Conservation (phyloP, 1,140 invertebrate genomes). For the Achroia grisella region DNA sequence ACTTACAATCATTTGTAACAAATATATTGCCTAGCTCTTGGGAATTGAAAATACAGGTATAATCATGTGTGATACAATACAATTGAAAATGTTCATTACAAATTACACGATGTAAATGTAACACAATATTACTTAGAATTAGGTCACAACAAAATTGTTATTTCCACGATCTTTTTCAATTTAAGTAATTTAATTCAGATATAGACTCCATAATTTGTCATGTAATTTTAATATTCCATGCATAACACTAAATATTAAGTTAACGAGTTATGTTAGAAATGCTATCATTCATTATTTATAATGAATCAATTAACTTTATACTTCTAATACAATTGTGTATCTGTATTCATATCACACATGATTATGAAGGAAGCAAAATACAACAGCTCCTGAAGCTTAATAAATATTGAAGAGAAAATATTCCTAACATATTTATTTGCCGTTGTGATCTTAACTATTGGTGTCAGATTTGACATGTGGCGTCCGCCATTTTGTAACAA, state of each 20-base stretch:
- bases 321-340: too few relatives aligned
- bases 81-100: neutral
- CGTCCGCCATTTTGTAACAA: constrained; percentile 27
- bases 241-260: too few relatives aligned
- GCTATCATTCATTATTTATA: too few relatives aligned
- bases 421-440: constrained; percentile 27
- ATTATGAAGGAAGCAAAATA: constrained; percentile 20
- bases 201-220: too few relatives aligned
- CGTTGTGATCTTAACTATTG: constrained; percentile 26
- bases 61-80: neutral
- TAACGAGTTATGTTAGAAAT: too few relatives aligned
- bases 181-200: too few relatives aligned
- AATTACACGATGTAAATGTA: too few relatives aligned
- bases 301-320: constrained; percentile 2
- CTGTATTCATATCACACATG: constrained; percentile 3
- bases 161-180: too few relatives aligned
- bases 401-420: constrained; percentile 24
- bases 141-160: too few relatives aligned
- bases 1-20: constrained; percentile 29
- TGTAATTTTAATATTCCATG: too few relatives aligned
- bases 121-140: too few relatives aligned
- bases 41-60: constrained; percentile 10
- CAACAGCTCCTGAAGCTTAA: constrained; percentile 32
- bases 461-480: constrained; percentile 19
- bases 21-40: constrained; percentile 26